A percentile compares a stretch with the other conserved stretches of the same genome.
phyloP scores from a whole-genome alignment of 2,888 invertebrate genomes.

The Pycnomerus fuliginosus region DNA sequence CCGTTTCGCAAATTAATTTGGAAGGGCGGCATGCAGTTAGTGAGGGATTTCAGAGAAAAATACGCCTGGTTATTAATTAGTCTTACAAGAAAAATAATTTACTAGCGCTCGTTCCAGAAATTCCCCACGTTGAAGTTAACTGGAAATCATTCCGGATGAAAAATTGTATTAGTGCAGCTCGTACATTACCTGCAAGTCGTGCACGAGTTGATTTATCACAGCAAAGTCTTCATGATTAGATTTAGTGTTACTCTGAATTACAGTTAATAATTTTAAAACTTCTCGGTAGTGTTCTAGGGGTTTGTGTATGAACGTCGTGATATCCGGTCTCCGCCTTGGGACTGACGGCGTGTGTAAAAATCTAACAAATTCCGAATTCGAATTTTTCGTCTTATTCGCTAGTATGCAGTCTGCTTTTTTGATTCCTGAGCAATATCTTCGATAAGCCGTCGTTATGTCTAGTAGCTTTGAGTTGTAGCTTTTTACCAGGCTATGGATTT shows the following conservation, averaged over 20 bases:
- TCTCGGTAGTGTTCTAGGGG: constrained; percentile 80
- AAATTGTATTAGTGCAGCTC: no score
- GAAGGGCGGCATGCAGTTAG: no score
- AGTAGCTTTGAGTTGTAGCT: constrained; percentile 73
- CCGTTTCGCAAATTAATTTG: no score
- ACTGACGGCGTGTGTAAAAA: constrained; percentile 80
- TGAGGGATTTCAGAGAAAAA: no score
- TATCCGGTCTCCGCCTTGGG: constrained; percentile 78
- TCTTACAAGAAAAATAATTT: no score
- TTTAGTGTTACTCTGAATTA: constrained; percentile 55
- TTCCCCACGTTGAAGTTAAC: no score
- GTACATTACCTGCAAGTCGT: constrained; percentile 54
- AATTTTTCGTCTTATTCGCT: constrained; percentile 71
- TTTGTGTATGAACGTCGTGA: constrained; percentile 81
- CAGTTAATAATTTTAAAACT: constrained; percentile 60
- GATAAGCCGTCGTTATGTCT: constrained; percentile 74
- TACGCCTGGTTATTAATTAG: no score
- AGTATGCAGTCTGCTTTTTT: constrained; percentile 84
- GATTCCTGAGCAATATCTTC: constrained; percentile 79
- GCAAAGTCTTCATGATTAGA: constrained; percentile 54
- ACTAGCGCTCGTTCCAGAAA: no score
- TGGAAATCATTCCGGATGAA: no score
- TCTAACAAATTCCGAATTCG: constrained; percentile 75
- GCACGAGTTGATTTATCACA: constrained; percentile 54
- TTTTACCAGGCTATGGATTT: constrained; percentile 65